Percentiles rank a stretch among this genome's conserved stretches.
Conservation (phyloP, 2,113 vertebrate species). For the Hippocampus guttulatus region DNA sequence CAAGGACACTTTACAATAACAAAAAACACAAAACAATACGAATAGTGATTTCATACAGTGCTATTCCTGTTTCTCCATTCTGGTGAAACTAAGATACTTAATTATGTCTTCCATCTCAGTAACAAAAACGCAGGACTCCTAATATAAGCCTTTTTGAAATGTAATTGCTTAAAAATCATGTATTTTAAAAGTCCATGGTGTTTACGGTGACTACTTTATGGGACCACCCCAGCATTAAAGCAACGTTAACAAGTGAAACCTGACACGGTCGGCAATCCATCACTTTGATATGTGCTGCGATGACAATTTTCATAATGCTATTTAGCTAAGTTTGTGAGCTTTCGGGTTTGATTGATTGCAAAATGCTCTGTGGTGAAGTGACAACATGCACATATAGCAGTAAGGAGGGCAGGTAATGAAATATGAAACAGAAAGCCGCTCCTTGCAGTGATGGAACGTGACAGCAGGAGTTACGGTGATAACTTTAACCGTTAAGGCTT, state of each 20-base stretch:
- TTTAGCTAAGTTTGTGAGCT: conserved; percentile 18
- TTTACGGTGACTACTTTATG: not conserved
- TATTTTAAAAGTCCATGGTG: not conserved
- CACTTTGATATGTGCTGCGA: conserved; percentile 8
- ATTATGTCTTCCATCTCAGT: too few species aligned
- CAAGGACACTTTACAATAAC: too few species aligned
- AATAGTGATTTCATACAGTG: too few species aligned
- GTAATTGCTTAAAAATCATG: not conserved
- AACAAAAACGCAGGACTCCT: not conserved
- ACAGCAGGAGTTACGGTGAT: not conserved
- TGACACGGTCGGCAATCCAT: conserved; percentile 13
- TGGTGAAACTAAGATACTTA: too few species aligned
- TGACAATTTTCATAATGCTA: conserved; percentile 23
- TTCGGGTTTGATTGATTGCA: conserved; percentile 27
- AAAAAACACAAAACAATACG: too few species aligned
- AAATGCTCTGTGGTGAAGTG: conserved; percentile 12
- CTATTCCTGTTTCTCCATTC: too few species aligned
- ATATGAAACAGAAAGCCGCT: conserved; percentile 13
- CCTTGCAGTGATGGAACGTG: not conserved
- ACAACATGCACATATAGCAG: conserved; percentile 14
- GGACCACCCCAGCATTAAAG: not conserved
- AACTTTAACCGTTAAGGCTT: conserved; percentile 11
- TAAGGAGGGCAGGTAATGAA: conserved; percentile 21
- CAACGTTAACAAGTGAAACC: conserved; percentile 6
- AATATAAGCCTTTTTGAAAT: not conserved